Evolutionary conservation across 2,888 invertebrate species (phyloP), one percentile per base, ranked within the genome.

Genomic region (Drosophila gaucha): DNA sequence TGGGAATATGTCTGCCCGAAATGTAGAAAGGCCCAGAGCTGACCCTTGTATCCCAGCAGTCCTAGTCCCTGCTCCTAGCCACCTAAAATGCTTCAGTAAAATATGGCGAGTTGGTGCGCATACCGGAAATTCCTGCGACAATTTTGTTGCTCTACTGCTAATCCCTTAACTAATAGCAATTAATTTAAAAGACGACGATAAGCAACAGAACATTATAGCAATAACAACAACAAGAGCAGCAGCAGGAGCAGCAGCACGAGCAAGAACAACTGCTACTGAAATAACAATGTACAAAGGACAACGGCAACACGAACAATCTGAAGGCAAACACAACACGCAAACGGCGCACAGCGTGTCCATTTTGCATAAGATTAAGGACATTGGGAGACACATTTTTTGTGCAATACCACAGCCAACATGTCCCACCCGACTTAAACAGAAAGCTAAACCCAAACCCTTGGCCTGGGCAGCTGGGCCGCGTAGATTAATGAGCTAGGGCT

Each of bases 151-250:
- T 76, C 77, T 52, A 74, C 80, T 76, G 84, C 85, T 89, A 90
- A 90, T 89, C 87, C 84, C 82, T 79, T 89, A 78, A 89, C 86
- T 89, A 89, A 88, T 83, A 75, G 84, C 90, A 89, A 90, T 90
- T 90, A 90, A 89, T 90, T 90, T 89, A 89, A 89, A 86, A 62
- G 80, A 84, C 85, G 86, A 86, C 82, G 85, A 86, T 82, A 84
- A 84, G 80, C 84, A 86, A 76, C 80, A 80, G 66, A 78, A 67
- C 76, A 76, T 63, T 56, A 57, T 38, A 57, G 39, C 57, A 59
- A 39, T 28, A 62, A 26, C 46, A 70, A 52, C 63, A 67, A 54
- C n/a, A 58, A 3, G 39, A 56, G 41, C 20, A 51, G 22, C 46
- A 63, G 44, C 46, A 59, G 24, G 10, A 43, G 4, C 47, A 52